Evolutionary conservation across 1,140 invertebrate species (phyloP).

Genomic region (Hormaphis cornu): DNA sequence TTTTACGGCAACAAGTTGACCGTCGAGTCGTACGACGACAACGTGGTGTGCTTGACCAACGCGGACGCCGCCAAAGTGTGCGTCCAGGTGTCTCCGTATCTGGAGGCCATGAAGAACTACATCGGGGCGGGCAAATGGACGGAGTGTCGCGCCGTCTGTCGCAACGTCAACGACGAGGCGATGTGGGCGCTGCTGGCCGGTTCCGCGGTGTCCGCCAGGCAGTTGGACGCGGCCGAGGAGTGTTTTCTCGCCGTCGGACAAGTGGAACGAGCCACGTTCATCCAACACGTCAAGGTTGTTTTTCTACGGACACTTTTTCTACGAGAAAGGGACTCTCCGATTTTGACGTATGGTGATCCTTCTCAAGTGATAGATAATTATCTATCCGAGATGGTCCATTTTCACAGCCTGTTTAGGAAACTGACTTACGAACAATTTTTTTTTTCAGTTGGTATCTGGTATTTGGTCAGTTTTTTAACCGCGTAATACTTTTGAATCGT

Average conservation of each 20-base stretch:
- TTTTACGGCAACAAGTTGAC: constrained; percentile 4
- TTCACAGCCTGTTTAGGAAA: too few relatives aligned
- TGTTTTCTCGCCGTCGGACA: constrained; percentile 85
- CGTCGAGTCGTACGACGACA: constrained; percentile 5
- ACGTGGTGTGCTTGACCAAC: constrained; percentile 45
- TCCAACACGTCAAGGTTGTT: constrained; percentile 68
- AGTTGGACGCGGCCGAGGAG: constrained; percentile 78
- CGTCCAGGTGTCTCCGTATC: constrained; percentile 56
- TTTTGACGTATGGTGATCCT: too few relatives aligned
- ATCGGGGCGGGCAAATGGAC: constrained; percentile 66
- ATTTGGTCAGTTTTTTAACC: too few relatives aligned
- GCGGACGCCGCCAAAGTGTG: constrained; percentile 57
- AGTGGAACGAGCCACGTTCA: constrained; percentile 84
- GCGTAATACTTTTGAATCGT: too few relatives aligned
- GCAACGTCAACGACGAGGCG: constrained; percentile 63
- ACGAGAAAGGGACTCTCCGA: too few relatives aligned
- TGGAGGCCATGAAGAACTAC: constrained; percentile 60
- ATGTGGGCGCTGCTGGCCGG: constrained; percentile 86
- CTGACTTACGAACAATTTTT: too few relatives aligned
- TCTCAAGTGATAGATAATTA: too few relatives aligned
- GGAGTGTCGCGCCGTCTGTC: constrained; percentile 66
- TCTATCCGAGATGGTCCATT: too few relatives aligned
- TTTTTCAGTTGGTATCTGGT: too few relatives aligned
- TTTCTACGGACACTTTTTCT: not conserved
- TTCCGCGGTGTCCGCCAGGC: constrained; percentile 66